phyloP scores from a whole-genome alignment of 2,797 vertebrate species.

The Decapterus maruadsi region DNA sequence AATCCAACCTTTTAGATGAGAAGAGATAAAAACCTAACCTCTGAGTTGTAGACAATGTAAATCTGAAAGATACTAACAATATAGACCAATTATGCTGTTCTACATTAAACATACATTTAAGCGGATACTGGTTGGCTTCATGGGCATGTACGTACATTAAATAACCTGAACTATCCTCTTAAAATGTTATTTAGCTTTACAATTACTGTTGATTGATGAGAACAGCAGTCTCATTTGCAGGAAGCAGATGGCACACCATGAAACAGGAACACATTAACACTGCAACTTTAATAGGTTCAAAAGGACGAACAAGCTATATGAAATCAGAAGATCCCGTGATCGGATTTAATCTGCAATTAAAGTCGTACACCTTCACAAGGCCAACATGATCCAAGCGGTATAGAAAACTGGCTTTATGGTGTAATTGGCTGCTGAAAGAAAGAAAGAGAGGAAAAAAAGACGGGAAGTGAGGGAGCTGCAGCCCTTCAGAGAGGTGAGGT shows the following conservation, averaged over 20 bases:
- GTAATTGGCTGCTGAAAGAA: slow-evolving; percentile 51
- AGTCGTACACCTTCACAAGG: slow-evolving; percentile 51
- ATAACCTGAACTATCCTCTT: slow-evolving; percentile 1
- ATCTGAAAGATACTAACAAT: not conserved
- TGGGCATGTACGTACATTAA: no score
- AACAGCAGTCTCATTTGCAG: slow-evolving; percentile 41
- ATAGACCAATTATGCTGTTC: not conserved
- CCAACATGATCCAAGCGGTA: slow-evolving; percentile 15
- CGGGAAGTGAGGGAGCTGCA: not conserved
- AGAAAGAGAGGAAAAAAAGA: slow-evolving; percentile 27
- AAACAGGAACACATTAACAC: slow-evolving; percentile 39
- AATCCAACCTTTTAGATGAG: not conserved
- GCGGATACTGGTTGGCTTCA: no score
- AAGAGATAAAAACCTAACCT: not conserved
- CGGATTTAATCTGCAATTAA: slow-evolving; percentile 28
- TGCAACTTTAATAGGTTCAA: slow-evolving; percentile 32
- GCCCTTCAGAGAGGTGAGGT: slow-evolving; percentile 12
- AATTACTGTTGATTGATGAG: slow-evolving; percentile 43
- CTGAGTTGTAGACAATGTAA: not conserved
- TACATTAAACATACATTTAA: no score
- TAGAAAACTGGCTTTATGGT: slow-evolving; percentile 14
- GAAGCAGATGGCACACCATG: slow-evolving; percentile 52
- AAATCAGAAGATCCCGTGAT: slow-evolving; percentile 10
- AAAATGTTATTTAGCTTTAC: slow-evolving; percentile 28
- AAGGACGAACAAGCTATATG: slow-evolving; percentile 37